Conservation (phyloP, 2,797 vertebrate species). For the Masticophis lateralis region DNA sequence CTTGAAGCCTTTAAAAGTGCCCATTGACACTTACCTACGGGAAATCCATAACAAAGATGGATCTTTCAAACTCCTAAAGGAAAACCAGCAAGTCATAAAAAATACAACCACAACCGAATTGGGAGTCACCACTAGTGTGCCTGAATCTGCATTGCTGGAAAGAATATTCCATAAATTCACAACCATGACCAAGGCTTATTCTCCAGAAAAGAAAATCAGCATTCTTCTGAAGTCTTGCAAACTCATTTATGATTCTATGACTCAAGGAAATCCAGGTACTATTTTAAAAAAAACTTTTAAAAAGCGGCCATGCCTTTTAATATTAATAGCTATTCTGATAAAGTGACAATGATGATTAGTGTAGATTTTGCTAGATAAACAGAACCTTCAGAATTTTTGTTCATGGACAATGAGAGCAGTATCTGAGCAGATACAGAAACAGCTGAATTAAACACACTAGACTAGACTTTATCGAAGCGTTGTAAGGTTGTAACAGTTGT, state of each 20-base stretch:
- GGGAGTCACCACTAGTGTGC: constrained; percentile 89
- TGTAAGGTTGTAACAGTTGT: no score
- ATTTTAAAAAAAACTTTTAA: not conserved
- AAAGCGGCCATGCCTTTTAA: not conserved
- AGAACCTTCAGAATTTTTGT: not conserved
- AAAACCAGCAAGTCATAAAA: constrained; percentile 85
- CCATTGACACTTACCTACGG: constrained; percentile 81
- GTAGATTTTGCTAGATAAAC: not conserved
- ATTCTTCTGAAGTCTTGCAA: constrained; percentile 93
- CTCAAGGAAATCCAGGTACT: constrained; percentile 85
- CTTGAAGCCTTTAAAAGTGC: constrained; percentile 88
- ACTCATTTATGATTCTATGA: constrained; percentile 96
- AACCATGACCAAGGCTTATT: constrained; percentile 89
- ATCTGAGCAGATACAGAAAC: not conserved
- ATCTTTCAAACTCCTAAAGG: constrained; percentile 81
- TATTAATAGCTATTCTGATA: not conserved
- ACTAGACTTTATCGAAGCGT: not conserved
- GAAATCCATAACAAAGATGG: constrained; percentile 80
- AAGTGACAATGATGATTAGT: not conserved
- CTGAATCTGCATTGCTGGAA: constrained; percentile 85
- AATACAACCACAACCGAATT: constrained; percentile 91
- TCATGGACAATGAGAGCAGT: not conserved
- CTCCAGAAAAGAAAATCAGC: constrained; percentile 93
- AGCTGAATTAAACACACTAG: not conserved
- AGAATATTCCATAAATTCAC: constrained; percentile 88